Evolutionary conservation across 1,140 invertebrate species (phyloP), one percentile per base, ranked within the genome.

Genomic region (Parasteatoda tepidariorum): DNA sequence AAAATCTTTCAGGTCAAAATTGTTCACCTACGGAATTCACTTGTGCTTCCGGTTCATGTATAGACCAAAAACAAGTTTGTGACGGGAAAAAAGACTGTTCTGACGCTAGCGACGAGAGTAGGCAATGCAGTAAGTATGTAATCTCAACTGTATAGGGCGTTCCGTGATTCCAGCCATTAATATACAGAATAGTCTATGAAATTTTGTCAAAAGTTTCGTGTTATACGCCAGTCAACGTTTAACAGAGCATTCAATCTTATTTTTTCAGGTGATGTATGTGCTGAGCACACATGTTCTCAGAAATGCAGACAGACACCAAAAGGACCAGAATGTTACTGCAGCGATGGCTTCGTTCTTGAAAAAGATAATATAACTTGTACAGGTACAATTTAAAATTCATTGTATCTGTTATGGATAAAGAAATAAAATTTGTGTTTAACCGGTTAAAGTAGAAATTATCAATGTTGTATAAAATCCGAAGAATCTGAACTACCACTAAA

Each of bases 41-140:
- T 85, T 94, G 85, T 28, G 22, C 62, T 18, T 85, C 87, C 7
- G 90, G 90, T 11, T 87, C 90, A 82, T 97, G 95, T 86, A 90
- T 97, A 31, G 89, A 92, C 0, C 76, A 89, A 0, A 86, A 89
- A 0, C 87, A 91, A 34, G 88, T 91, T 7, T 91, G 90, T 84
- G 93, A 95, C 87, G 90, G 91, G 0, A 85, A 88, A 2, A 87
- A 87, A 41, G 91, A 95, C 73, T 95, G 94, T 87, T 81, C 89
- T 0, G 93, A 94, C 85, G 91, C 91, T 13, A 93, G 93, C 3
- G 95, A 96, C 87, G 92, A 94, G 88, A 88, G 88, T 15, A 85
- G 85, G 28, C 87, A 89, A 28, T 92, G 91, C 85, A 87, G 90
- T 90, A 86, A 90, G 89, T 89, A 24, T 15, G n/a, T n/a, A n/a